Evolutionary conservation across 2,113 vertebrate genomes (phyloP), one percentile per base, ranked within the genome.

Genomic region (Panthera tigris): DNA sequence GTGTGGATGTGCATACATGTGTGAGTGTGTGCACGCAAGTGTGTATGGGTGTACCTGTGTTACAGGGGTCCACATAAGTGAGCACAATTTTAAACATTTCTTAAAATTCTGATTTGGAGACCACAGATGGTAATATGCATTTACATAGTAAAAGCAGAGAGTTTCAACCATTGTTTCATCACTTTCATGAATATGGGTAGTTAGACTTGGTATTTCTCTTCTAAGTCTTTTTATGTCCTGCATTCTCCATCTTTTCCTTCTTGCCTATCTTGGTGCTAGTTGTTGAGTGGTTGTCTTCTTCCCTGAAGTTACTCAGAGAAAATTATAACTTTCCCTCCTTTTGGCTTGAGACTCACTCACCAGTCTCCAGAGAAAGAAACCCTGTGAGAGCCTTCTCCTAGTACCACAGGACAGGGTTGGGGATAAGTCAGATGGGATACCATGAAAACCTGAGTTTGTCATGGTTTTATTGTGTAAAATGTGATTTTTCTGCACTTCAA

Each of bases 401-500:
- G 15, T 16, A 12, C 1, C 18, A 61, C 8, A 23, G 6, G 16
- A 36, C 39, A 19, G 10, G 82, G 5, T n/a, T 71, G 23, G 19
- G 33, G 13, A 73, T 39, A 3, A 23, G 11, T 84, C 14, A 90
- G 19, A 27, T 61, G 7, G 25, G 27, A 23, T 29, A 61, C 3
- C 39, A 41, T 33, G 29, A 66, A 95, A 94, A 63, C 12, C 11
- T 90, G n/a, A 65, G 4, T 13, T 90, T 8, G 83, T 27, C 39
- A 50, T 76, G 52, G 31, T 55, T 78, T 84, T 48, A 74, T 57
- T 73, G 11, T 76, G n/a, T 27, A 55, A 94, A 95, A 85, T 52
- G 19, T 83, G 21, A 97, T 97, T 97, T 97, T 95, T 92, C 87
- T 83, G 19, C 52, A 90, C 14, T 80, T 92, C 68, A 74, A 11